phyloP scores from a whole-genome alignment of 2,888 invertebrate species.

The Timema cristinae region DNA sequence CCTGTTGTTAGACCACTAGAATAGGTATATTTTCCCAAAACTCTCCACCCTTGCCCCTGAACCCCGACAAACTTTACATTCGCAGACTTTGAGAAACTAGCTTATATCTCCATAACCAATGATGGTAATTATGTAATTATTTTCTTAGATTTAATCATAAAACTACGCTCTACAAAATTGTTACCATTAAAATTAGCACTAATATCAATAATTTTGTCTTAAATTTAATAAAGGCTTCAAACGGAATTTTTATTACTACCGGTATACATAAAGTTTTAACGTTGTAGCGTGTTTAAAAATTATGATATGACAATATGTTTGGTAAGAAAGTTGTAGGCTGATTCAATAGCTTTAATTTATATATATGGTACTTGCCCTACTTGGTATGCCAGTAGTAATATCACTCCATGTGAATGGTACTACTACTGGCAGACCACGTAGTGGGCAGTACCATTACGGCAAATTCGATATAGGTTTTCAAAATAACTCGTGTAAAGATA shows the following conservation, averaged over 20 bases:
- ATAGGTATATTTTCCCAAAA: too few species aligned
- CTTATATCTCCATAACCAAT: slow-evolving; percentile 4
- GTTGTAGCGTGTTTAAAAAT: background rate
- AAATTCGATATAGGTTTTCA: too few species aligned
- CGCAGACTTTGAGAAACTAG: background rate
- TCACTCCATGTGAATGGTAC: background rate
- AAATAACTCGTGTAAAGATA: too few species aligned
- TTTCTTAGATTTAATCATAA: background rate
- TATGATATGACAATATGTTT: background rate
- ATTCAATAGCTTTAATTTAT: slow-evolving; percentile 5
- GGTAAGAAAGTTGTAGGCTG: background rate
- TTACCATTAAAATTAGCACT: background rate
- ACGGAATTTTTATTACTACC: background rate
- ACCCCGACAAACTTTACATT: background rate
- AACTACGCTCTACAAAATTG: background rate
- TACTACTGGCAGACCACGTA: background rate
- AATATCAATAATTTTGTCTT: background rate
- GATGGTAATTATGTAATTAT: background rate
- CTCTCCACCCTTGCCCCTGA: too few species aligned
- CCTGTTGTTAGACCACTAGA: too few species aligned
- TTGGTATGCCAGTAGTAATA: too few species aligned
- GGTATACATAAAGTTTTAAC: background rate
- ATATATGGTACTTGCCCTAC: background rate
- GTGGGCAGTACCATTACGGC: too few species aligned
- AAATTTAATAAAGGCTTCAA: background rate